Percentiles rank a stretch among this genome's conserved stretches.
Evolutionary conservation across 2,113 vertebrate genomes (phyloP).

Genomic region (Pollachius pollachius): DNA sequence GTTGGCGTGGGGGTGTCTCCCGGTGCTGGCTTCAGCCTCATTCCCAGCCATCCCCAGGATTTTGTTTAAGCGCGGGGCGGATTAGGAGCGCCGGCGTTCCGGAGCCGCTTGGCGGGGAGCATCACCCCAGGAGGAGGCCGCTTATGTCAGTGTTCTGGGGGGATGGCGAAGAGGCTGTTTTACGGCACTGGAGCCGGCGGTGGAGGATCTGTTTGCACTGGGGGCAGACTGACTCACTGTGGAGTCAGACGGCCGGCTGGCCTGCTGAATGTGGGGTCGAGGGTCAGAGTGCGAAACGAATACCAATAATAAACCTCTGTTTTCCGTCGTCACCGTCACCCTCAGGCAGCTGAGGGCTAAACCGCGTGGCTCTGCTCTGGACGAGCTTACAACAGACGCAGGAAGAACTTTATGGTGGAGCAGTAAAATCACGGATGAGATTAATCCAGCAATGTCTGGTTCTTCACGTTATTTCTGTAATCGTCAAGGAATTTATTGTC

Average conservation of each 20-base stretch:
- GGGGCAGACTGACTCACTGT: slow-evolving; percentile 30
- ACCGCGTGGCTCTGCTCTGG: no score
- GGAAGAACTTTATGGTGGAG: no score
- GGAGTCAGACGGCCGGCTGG: slow-evolving; percentile 41
- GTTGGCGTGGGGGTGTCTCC: background rate
- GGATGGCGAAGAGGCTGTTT: slow-evolving; percentile 60
- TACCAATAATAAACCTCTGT: no score
- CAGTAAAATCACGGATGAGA: no score
- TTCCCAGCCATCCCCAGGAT: slow-evolving; percentile 46
- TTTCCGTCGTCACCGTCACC: no score
- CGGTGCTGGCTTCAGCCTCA: slow-evolving; percentile 46
- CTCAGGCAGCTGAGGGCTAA: no score
- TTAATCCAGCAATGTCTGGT: no score
- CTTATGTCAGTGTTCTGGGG: slow-evolving; percentile 6
- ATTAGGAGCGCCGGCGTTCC: background rate
- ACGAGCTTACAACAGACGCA: no score
- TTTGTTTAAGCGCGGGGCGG: slow-evolving; percentile 38
- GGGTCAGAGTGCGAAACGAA: background rate
- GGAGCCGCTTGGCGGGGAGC: no score
- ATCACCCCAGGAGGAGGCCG: no score
- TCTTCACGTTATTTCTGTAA: no score
- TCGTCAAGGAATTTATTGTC: no score
- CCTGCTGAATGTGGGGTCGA: slow-evolving; percentile 68
- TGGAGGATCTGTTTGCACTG: slow-evolving; percentile 43
- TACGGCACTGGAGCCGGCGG: slow-evolving; percentile 36